Base-by-base conservation (phyloP, 2,113 vertebrate genomes). In the Sander lucioperca region DNA sequence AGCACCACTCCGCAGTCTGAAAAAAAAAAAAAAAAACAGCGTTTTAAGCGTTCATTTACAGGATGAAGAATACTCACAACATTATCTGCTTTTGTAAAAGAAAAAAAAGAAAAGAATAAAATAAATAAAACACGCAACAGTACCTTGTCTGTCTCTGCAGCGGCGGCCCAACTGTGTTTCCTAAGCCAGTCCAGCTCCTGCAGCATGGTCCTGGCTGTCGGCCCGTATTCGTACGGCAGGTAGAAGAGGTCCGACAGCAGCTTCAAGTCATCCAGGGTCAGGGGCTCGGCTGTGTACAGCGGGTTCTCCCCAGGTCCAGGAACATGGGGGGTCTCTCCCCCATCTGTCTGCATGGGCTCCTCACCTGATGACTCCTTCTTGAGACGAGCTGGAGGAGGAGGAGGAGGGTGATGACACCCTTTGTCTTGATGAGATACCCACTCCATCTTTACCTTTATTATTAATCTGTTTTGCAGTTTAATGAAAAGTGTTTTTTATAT, bases 181-280 rank as follows among this genome's bases (percentile, higher is more conserved):
- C 95, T 95, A 59, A 99, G 97, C 98, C 98, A 99, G 88, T 99
- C 96, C 88, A 99, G 97, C 85, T 99, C 97, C 71, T 95, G 95
- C 82, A 99, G 92, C 98, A 99, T 99, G 87, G 92, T 93, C 21
- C 95, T 96, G 74, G 97, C 97, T 77, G 96, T 97, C 69, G 95
- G 92, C 25, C 98, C 97, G 16, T 99, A 96, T 76, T 99, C 97
- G 7, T 99, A 99, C 1, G 98, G 98, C 89, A 99, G 95, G 79
- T 99, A 99, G 93, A 99, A 99, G 0, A 99, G 95, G 75, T 99
- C 97, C 6, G 97, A 96, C 23, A 99, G 96, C 91, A 99, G 95
- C 62, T 94, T 96, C 79, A 99, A 94, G 88, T 99, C 98, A 13
- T 97, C 96, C 82, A 99, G 92, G 70, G 96, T 97, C 68, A 99